These are phyloP conservation scores for Atopsyche davidsoni DNA, from an alignment of 1,140 invertebrate species.

Conservation along the genomic window DNA sequence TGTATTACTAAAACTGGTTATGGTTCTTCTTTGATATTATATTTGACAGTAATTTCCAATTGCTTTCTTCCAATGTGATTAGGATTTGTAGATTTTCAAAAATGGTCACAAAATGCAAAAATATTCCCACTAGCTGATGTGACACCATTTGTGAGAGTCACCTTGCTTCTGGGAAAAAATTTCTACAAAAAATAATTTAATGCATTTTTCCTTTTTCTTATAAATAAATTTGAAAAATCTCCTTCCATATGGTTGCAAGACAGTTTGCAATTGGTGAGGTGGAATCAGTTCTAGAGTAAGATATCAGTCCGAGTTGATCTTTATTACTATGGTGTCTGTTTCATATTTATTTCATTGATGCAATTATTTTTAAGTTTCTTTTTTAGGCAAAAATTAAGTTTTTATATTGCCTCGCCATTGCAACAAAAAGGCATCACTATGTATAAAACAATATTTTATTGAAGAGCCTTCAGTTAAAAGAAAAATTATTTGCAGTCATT, in stretches of 20 bases:
- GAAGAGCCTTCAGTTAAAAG: background rate
- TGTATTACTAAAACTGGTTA: too few relatives aligned
- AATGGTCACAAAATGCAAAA: too few relatives aligned
- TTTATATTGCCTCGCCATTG: background rate
- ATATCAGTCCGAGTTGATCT: background rate
- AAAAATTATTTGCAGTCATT: background rate
- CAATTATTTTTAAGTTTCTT: background rate
- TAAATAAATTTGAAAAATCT: background rate
- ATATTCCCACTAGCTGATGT: too few relatives aligned
- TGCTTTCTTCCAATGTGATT: too few relatives aligned
- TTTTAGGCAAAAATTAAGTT: background rate
- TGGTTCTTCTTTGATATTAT: too few relatives aligned
- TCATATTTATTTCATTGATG: slow-evolving; percentile 30
- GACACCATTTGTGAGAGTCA: too few relatives aligned
- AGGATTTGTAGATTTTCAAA: too few relatives aligned
- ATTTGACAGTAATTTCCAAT: too few relatives aligned
- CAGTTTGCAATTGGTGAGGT: background rate
- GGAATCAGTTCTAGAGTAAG: background rate
- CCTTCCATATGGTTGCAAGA: background rate
- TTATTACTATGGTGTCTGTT: slow-evolving; percentile 20
- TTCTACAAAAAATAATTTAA: background rate
- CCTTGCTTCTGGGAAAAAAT: too few relatives aligned
- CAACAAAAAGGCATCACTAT: too few relatives aligned
- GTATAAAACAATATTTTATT: background rate
- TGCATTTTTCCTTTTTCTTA: background rate